Evolutionary conservation across 2,113 vertebrate species (phyloP), one percentile per base, ranked within the genome.

Genomic region (Mus pahari): DNA sequence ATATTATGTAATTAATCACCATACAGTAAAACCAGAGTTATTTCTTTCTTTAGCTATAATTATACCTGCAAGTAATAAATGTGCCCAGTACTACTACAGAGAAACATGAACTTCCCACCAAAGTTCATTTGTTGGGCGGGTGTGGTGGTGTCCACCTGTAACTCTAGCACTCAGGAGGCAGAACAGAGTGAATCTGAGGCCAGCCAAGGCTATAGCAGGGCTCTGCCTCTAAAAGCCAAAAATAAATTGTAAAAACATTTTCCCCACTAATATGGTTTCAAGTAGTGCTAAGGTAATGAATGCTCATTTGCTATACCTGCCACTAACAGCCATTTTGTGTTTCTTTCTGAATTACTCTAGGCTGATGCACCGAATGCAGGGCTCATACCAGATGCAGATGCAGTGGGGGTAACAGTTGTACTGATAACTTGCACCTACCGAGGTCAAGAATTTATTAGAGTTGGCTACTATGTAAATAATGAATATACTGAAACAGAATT

Each of bases 391-490:
- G 98, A 99, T 97, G 99, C 98, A 98, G 99, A 99, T 97, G 99
- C 98, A 88, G 98, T 99, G 97, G 99, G 99, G 92, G 98, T 99
- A 88, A 99, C 99, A 88, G 99, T 99, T 96, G 98, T 99, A 95
- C 97, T 99, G 97, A 99, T 99, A 93, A 99, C 99, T 0, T 99
- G 99, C 94, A 99, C 99, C 93, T 99, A 99, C 95, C 97, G 99
- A 97, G 98, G 98, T 97, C 99, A 99, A 98, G 99, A 99, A 97
- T 99, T 99, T 97, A 99, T 99, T 97, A 98, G 99, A 98, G 98
- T 99, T 2, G 99, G 99, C 92, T 99, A 99, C 97, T 99, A 99
- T 92, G 98, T 99, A 97, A 99, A 99, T 98, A 99, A 99, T 97
- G 99, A 99, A 98, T 99, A 99, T 74, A 99, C 98, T 0, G 99